Conservation (phyloP, 2,113 vertebrate species). For the Gobio gobio region DNA sequence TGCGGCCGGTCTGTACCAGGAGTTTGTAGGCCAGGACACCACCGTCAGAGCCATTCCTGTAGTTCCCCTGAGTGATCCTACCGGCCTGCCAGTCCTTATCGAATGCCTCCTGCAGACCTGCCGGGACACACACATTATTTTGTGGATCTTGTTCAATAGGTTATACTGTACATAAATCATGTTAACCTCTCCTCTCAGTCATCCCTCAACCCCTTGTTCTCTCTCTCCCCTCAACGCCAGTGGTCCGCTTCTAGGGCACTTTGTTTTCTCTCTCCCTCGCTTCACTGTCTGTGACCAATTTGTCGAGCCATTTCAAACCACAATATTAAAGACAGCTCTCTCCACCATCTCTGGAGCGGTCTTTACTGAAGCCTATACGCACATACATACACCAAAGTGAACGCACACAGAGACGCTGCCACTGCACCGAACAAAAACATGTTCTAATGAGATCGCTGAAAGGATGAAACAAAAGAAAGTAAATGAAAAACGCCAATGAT, state of each 20-base stretch:
- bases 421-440: background rate
- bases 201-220: conserved; percentile 54
- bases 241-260: conserved; percentile 75
- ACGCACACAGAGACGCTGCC: background rate
- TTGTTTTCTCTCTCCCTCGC: conserved; percentile 75
- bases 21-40: conserved; percentile 96
- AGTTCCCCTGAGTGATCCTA: conserved; percentile 88
- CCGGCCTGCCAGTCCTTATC: conserved; percentile 93
- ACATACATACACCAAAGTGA: conserved; percentile 38
- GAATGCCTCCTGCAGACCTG: conserved; percentile 95
- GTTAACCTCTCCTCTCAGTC: background rate
- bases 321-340: conserved; percentile 73
- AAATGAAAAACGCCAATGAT: background rate
- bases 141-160: conserved; percentile 60
- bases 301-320: conserved; percentile 75
- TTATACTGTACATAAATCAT: conserved; percentile 57
- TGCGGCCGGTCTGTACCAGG: conserved; percentile 92
- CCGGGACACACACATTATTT: conserved; percentile 56
- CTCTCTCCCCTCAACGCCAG: conserved; percentile 60
- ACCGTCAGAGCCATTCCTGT: conserved; percentile 92
- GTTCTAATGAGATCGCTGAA: background rate
- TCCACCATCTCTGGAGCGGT: conserved; percentile 51
- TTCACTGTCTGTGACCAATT: conserved; percentile 80
- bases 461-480: background rate
- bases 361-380: conserved; percentile 56